Evolutionary conservation across 2,113 vertebrate genomes (phyloP), one percentile per base, ranked within the genome.

Genomic region (Istiophorus platypterus): DNA sequence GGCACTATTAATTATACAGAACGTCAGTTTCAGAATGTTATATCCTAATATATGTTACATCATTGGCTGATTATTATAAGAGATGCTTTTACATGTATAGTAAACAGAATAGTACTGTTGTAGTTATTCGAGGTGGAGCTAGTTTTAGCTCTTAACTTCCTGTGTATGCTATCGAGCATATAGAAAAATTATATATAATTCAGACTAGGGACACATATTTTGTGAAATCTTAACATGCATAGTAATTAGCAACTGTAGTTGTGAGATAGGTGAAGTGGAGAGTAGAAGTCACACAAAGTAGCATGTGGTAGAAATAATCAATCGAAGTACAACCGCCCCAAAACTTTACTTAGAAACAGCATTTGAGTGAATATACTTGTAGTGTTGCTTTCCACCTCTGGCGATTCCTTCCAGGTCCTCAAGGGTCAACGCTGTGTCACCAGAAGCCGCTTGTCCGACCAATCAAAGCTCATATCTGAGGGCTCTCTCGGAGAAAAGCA

Each of bases 401-500:
- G 22, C n/a, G n/a, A n/a, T n/a, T n/a, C n/a, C n/a, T n/a, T n/a
- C n/a, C n/a, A n/a, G n/a, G n/a, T n/a, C n/a, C n/a, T n/a, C n/a
- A n/a, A n/a, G n/a, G n/a, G n/a, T 22, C 24, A 57, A 63, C 74
- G 34, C 26, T 4, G 31, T 5, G 31, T 69, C 10, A 4, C 64
- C 79, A 84, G 74, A 77, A 80, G 64, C 69, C 61, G 31, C 63
- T 3, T 0, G 0, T 80, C 37, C 2, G 39, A 37, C 29, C 20
- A 41, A 26, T 65, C 37, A 61, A 73, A 24, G 49, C 68, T 82
- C 47, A 2, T 57, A 71, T 74, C 31, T 64, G 79, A 71, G 29
- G 65, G n/a, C n/a, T n/a, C 41, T 59, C 29, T 49, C 63, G 71
- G 72, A 49, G 58, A 80, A 80, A 63, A 69, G 78, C 72, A 80